phyloP scores from a whole-genome alignment of 2,888 invertebrate species.

The Agrotis clavis region DNA sequence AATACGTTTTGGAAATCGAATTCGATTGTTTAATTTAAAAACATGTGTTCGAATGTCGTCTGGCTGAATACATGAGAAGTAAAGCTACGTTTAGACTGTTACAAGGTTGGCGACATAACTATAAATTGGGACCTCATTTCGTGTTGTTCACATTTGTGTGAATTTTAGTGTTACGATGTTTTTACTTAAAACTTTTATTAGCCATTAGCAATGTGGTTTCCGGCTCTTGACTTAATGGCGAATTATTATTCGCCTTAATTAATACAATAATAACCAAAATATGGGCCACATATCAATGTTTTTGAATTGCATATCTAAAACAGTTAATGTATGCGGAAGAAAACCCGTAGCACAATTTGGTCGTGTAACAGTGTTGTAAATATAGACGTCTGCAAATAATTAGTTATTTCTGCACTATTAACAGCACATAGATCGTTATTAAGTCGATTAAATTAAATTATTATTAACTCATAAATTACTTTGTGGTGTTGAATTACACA shows the following conservation, averaged over 20 bases:
- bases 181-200: conserved; percentile 8
- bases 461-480: conserved; percentile 47
- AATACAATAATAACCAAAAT: conserved; percentile 30
- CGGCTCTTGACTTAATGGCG: conserved; percentile 25
- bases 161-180: neutral
- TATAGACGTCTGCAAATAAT: conserved; percentile 67
- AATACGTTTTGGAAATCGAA: conserved; percentile 65
- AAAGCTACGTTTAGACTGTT: conserved; percentile 54
- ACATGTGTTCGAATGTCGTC: conserved; percentile 59
- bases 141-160: conserved; percentile 18
- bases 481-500: conserved; percentile 47
- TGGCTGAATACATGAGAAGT: conserved; percentile 51
- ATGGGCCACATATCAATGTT: conserved; percentile 22
- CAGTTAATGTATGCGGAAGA: conserved; percentile 62
- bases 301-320: conserved; percentile 44
- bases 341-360: conserved; percentile 42
- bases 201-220: conserved; percentile 11
- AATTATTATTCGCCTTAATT: conserved; percentile 23
- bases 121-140: conserved; percentile 23
- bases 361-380: conserved; percentile 60
- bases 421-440: conserved; percentile 55
- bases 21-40: conserved; percentile 62
- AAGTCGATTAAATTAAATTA: conserved; percentile 56
- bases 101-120: conserved; percentile 36
- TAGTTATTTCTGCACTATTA: conserved; percentile 67